phyloP scores from a whole-genome alignment of 2,888 invertebrate genomes.

The Metopia argyrocephala region DNA sequence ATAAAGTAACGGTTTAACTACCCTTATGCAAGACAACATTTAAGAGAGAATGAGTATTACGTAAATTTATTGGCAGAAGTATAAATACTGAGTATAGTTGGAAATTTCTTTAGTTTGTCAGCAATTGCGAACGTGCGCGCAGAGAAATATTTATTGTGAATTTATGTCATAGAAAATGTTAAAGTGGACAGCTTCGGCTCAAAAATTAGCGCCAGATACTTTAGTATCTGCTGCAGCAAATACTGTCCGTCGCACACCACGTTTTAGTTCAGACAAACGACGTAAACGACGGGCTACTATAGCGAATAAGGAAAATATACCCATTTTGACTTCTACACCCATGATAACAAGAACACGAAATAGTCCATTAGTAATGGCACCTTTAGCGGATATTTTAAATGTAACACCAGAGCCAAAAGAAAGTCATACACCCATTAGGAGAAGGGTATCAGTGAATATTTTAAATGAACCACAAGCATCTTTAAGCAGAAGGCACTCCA shows the following conservation, averaged over 20 bases:
- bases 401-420: slow-evolving; percentile 68
- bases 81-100: slow-evolving; percentile 32
- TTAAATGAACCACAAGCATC: not conserved
- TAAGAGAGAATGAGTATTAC: not conserved
- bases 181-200: slow-evolving; percentile 76
- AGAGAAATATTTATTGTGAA: not conserved
- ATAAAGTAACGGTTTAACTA: slow-evolving; percentile 49
- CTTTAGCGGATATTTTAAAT: slow-evolving; percentile 73
- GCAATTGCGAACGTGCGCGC: slow-evolving; percentile 70
- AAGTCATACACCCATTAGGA: slow-evolving; percentile 58
- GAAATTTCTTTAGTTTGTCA: slow-evolving; percentile 73
- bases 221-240: slow-evolving; percentile 37
- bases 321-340: slow-evolving; percentile 72
- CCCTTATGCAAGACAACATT: slow-evolving; percentile 37
- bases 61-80: slow-evolving; percentile 23
- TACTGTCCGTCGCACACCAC: slow-evolving; percentile 42
- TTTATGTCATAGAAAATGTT: slow-evolving; percentile 70
- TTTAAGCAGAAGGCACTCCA: slow-evolving; percentile 53
- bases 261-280: slow-evolving; percentile 59
- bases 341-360: slow-evolving; percentile 67
- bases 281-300: slow-evolving; percentile 73
- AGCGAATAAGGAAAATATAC: slow-evolving; percentile 74
- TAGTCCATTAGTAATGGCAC: slow-evolving; percentile 72
- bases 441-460: slow-evolving; percentile 21
- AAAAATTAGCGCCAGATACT: slow-evolving; percentile 69